Evolutionary conservation across 2,113 vertebrate genomes (phyloP).

Genomic region (Hippotragus niger): DNA sequence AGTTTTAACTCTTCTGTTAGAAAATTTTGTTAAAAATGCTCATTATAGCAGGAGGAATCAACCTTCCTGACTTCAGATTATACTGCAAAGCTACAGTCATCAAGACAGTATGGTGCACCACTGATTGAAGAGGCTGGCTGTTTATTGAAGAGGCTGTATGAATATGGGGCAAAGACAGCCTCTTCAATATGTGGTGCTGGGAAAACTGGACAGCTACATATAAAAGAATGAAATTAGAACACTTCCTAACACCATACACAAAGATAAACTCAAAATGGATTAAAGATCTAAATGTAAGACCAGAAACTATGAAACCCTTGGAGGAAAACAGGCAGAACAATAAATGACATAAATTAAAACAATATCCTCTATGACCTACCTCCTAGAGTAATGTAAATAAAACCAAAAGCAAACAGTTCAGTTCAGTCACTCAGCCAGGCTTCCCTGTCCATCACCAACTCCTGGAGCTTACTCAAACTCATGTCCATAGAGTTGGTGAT

Average conservation of each 20-base stretch:
- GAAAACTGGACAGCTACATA: not conserved
- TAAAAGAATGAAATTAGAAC: not conserved
- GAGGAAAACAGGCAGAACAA: not conserved
- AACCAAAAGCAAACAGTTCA: not conserved
- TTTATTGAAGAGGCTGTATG: not conserved
- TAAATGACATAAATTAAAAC: not conserved
- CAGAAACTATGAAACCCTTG: not conserved
- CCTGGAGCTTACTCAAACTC: not conserved
- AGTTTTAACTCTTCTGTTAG: not conserved
- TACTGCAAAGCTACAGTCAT: not conserved
- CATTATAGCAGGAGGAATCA: not conserved
- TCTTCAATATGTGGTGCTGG: not conserved
- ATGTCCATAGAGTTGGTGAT: not conserved
- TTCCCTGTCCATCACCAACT: not conserved
- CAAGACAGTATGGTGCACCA: not conserved
- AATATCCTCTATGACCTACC: not conserved
- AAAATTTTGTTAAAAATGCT: not conserved
- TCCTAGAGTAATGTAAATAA: not conserved
- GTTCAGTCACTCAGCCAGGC: not conserved
- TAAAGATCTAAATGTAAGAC: not conserved
- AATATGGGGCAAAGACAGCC: not conserved
- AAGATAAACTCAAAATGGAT: not conserved
- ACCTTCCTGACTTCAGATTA: not conserved
- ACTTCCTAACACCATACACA: not conserved
- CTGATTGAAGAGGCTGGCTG: not conserved